A percentile compares a stretch with the other conserved stretches of the same genome.
Conservation (phyloP, 2,888 invertebrate genomes). For the Tyria jacobaeae region DNA sequence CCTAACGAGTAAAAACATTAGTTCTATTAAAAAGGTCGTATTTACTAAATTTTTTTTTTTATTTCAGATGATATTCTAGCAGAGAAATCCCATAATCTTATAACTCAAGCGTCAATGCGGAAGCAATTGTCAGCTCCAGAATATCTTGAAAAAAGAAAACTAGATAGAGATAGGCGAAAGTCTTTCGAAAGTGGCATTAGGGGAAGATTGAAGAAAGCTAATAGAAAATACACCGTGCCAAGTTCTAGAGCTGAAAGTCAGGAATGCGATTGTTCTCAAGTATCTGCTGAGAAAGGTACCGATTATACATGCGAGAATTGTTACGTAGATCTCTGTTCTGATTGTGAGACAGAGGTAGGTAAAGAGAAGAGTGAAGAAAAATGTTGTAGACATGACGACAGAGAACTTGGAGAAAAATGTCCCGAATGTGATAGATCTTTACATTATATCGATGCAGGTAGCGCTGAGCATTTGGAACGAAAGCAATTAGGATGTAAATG, state of each 20-base stretch:
- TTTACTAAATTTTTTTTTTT: conserved; percentile 9
- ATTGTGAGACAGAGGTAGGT: conserved; percentile 74
- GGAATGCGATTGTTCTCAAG: conserved; percentile 76
- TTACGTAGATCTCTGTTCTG: conserved; percentile 78
- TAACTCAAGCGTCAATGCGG: conserved; percentile 88
- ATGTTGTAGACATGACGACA: conserved; percentile 67
- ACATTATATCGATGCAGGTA: conserved; percentile 79
- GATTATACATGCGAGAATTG: conserved; percentile 81
- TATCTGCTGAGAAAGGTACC: conserved; percentile 75
- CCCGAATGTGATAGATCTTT: conserved; percentile 76
- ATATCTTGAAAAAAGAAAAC: conserved; percentile 94
- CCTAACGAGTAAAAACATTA: neutral
- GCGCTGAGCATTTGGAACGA: conserved; percentile 74
- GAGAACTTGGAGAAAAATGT: conserved; percentile 70
- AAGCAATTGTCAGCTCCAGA: conserved; percentile 95
- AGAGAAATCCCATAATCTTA: conserved; percentile 86
- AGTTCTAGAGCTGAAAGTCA: conserved; percentile 63
- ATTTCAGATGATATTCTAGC: conserved; percentile 87
- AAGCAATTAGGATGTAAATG: conserved; percentile 74
- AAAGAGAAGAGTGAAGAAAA: conserved; percentile 69
- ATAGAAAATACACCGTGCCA: conserved; percentile 76
- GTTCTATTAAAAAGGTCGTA: neutral
- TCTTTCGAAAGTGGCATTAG: conserved; percentile 87
- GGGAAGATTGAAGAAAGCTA: conserved; percentile 86
- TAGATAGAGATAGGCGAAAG: conserved; percentile 89